phyloP scores from a whole-genome alignment of 2,888 invertebrate species.

The Dendrolimus pini region DNA sequence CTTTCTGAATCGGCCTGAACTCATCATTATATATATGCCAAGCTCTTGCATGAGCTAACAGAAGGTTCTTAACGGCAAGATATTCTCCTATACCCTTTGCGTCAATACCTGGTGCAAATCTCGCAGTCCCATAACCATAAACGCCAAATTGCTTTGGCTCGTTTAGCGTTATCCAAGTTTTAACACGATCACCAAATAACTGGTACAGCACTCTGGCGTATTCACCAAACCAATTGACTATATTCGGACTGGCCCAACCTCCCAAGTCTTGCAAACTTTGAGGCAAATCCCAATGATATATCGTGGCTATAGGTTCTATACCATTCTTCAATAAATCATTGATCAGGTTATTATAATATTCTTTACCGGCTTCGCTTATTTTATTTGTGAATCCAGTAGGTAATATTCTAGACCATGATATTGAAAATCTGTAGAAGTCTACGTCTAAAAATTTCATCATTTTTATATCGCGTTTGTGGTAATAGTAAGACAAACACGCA shows the following conservation, averaged over 20 bases:
- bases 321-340: constrained; percentile 73
- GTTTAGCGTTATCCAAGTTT: constrained; percentile 78
- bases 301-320: constrained; percentile 78
- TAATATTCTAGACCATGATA: constrained; percentile 80
- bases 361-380: constrained; percentile 76
- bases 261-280: constrained; percentile 74
- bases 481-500: constrained; percentile 78
- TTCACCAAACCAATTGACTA: constrained; percentile 65
- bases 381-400: constrained; percentile 72
- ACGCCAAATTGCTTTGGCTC: constrained; percentile 65
- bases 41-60: constrained; percentile 74
- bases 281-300: constrained; percentile 76
- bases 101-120: constrained; percentile 49
- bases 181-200: constrained; percentile 67
- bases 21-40: constrained; percentile 62
- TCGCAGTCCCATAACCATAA: constrained; percentile 57
- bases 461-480: constrained; percentile 72
- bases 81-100: constrained; percentile 68
- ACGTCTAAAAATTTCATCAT: constrained; percentile 61
- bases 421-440: constrained; percentile 75
- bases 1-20: constrained; percentile 41
- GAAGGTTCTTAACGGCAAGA: constrained; percentile 62
- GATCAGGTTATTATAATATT: constrained; percentile 80
- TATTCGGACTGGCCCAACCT: constrained; percentile 68
- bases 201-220: constrained; percentile 62